Conservation (phyloP, 2,888 invertebrate species). For the Euphydryas editha region DNA sequence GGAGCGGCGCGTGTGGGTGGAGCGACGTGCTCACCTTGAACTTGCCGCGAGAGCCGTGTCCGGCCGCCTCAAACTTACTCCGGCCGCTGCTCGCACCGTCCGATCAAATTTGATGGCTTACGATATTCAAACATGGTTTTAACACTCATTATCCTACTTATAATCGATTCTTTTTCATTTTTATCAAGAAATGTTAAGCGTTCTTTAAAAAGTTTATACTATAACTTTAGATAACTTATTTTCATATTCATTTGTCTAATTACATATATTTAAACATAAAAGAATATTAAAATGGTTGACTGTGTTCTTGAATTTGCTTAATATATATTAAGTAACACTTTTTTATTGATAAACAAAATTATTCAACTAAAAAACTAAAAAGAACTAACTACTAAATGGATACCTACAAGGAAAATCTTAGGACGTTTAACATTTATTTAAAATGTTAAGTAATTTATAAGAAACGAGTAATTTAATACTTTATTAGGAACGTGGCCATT, state of each 20-base stretch:
- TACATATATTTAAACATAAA: not conserved
- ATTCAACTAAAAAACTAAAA: slow-evolving; percentile 8
- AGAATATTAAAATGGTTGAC: slow-evolving; percentile 4
- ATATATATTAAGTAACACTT: slow-evolving; percentile 2
- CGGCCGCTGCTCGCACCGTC: slow-evolving; percentile 36
- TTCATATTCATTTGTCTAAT: not conserved
- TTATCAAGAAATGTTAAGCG: not conserved
- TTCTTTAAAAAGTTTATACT: not conserved
- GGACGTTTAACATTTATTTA: slow-evolving; percentile 14
- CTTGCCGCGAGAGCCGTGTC: slow-evolving; percentile 75
- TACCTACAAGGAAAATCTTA: slow-evolving; percentile 28
- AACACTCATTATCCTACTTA: not conserved
- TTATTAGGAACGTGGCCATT: slow-evolving; percentile 2
- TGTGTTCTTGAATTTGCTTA: slow-evolving; percentile 1
- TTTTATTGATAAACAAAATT: slow-evolving; percentile 11
- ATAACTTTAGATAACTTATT: not conserved
- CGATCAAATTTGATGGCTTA: slow-evolving; percentile 50
- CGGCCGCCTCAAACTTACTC: slow-evolving; percentile 48
- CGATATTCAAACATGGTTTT: slow-evolving; percentile 1
- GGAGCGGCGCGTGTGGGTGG: slow-evolving; percentile 77
- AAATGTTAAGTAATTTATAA: slow-evolving; percentile 20
- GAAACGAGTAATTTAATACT: slow-evolving; percentile 23
- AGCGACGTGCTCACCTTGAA: slow-evolving; percentile 82
- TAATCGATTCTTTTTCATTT: not conserved
- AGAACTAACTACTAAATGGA: slow-evolving; percentile 10